Base-by-base conservation (phyloP, 1,140 invertebrate genomes). In the Sinella curviseta region DNA sequence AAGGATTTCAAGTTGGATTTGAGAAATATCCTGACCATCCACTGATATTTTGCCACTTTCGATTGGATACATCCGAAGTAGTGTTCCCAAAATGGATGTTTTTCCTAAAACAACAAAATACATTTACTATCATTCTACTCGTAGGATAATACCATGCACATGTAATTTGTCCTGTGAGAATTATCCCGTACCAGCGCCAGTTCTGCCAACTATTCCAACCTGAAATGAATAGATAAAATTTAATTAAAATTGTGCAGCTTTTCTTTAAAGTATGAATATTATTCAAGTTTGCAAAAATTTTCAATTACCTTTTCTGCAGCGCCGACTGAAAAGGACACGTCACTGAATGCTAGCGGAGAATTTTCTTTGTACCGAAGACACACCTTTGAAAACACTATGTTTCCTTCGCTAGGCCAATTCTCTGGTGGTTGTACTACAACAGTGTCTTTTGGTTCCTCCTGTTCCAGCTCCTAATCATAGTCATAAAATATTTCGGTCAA, bases 161-260 rank as follows among this genome's bases (percentile, higher is more conserved):
- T n/a, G n/a, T n/a, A n/a, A n/a, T n/a, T n/a, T n/a, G n/a, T n/a
- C n/a, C n/a, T n/a, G n/a, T n/a, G n/a, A n/a, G 24, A 14, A 78
- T 14, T 17, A 24, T 34, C 30, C 30, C 17, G 3, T 73, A 79
- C 81, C 81, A 85, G 87, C 88, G 4, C 89, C 89, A 36, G 89
- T 88, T 83, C 89, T 82, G 20, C 89, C 89, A 34, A 90, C 87
- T 82, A 90, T 89, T 8, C 87, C 88, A n/a, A n/a, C n/a, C n/a
- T n/a, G n/a, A n/a, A n/a, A n/a, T n/a, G n/a, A n/a, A n/a, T n/a
- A n/a, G n/a, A n/a, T n/a, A n/a, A n/a, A n/a, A n/a, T n/a, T n/a
- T n/a, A n/a, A n/a, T n/a, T n/a, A n/a, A n/a, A n/a, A n/a, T n/a
- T n/a, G n/a, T n/a, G n/a, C n/a, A n/a, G n/a, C n/a, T n/a, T n/a